Evolutionary conservation across 2,113 vertebrate genomes (phyloP).

Genomic region (Hoplias malabaricus): DNA sequence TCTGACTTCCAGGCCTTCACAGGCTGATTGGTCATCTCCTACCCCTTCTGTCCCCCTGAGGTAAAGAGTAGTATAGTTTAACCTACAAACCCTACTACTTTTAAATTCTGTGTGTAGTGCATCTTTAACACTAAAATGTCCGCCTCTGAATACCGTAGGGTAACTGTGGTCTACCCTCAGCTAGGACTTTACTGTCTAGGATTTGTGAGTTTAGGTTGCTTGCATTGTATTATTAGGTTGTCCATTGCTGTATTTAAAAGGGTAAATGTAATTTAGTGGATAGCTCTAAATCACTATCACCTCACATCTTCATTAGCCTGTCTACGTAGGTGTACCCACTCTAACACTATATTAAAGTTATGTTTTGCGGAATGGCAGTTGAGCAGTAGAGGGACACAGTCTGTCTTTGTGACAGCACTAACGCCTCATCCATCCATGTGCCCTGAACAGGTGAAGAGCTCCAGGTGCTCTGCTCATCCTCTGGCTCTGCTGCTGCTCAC

Average conservation of each 20-base stretch:
- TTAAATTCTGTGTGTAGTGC: constrained; percentile 15
- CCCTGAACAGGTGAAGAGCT: constrained; percentile 66
- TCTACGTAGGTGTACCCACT: constrained; percentile 6
- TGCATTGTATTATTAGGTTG: constrained; percentile 4
- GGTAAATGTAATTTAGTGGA: neutral
- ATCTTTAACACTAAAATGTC: neutral
- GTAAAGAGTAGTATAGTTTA: constrained; percentile 63
- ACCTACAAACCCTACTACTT: neutral
- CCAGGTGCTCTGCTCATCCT: constrained; percentile 36
- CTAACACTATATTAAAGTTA: neutral
- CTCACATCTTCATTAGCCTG: neutral
- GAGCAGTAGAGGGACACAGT: constrained; percentile 1
- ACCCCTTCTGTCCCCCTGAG: constrained; percentile 52
- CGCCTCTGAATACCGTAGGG: neutral
- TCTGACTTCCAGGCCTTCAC: constrained; percentile 81
- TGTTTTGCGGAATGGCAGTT: neutral
- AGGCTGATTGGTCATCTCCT: constrained; percentile 68
- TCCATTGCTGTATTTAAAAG: neutral
- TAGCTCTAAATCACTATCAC: neutral
- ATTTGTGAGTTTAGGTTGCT: neutral
- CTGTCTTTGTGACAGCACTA: constrained; percentile 34
- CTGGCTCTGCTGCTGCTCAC: constrained; percentile 62
- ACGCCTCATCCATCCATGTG: constrained; percentile 55
- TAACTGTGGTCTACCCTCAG: neutral
- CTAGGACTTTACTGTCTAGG: neutral